Base-by-base conservation (phyloP, 2,797 vertebrate species). In the Cuniculus paca region DNA sequence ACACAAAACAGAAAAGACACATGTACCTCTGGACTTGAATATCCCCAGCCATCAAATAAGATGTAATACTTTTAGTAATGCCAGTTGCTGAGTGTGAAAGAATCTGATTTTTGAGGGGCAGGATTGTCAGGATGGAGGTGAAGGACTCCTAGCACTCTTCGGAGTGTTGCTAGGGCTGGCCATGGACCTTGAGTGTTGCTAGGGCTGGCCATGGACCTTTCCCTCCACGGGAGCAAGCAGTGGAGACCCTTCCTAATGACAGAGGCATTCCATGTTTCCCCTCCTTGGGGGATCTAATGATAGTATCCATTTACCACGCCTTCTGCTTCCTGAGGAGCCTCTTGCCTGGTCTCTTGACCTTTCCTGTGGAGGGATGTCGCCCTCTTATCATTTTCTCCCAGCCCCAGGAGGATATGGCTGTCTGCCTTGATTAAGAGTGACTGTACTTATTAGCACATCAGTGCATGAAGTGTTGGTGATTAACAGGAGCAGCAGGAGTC, bases 341-440 rank as follows among this genome's bases (percentile, higher is more conserved):
- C 50, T 89, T 68, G 17, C 36, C 6, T 74, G 54, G 17, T 50
- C 78, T 92, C 81, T 54, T 87, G 65, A 68, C 88, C 60, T 58
- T 36, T 74, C 70, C 54, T 7, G 24, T 77, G 60, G 17, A 60
- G 72, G 2, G 88, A 42, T 60, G 42, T 85, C 45, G 8, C 31
- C 3, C 65, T 91, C 84, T 79, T 90, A 72, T 68, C 90, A 70
- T 63, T 75, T 82, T 31, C 78, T 75, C 22, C 34, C 28, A n/a
- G 90, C 42, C n/a, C 34, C 36, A 24, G 61, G 85, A 82, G 78
- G 45, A 39, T 60, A 8, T 34, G 72, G 54, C 83, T 45, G 20
- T 72, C 72, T 34, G 61, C 83, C 63, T 63, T 95, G 86, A 86
- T 96, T 45, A 81, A 54, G 81, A 91, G 60, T 56, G 61, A 87